phyloP scores from a whole-genome alignment of 2,113 vertebrate species.

The Rousettus leschenaultii region DNA sequence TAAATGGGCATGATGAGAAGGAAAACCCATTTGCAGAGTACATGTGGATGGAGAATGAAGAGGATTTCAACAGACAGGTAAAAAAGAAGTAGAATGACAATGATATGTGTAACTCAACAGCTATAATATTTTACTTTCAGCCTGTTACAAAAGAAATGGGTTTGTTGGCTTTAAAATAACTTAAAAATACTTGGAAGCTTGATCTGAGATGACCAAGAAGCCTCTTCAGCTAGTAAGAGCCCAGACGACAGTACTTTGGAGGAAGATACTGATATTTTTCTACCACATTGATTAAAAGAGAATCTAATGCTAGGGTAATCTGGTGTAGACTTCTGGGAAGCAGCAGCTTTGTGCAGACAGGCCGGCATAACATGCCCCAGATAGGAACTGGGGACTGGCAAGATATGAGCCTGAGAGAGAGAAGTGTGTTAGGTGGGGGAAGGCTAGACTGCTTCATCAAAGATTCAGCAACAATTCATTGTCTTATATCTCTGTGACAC shows the following conservation, averaged over 20 bases:
- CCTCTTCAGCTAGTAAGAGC: constrained; percentile 15
- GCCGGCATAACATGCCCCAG: background rate
- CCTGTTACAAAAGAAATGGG: background rate
- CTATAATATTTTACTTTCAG: background rate
- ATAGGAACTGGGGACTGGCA: background rate
- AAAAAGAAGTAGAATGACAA: background rate
- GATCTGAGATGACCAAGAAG: background rate
- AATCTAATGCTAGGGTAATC: background rate
- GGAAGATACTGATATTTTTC: background rate
- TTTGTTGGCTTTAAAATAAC: background rate
- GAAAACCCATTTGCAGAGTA: constrained; percentile 96
- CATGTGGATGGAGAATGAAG: constrained; percentile 99
- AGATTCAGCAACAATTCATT: background rate
- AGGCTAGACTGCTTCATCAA: background rate
- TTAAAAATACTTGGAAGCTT: background rate
- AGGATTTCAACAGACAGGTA: constrained; percentile 97
- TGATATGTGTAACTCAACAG: background rate
- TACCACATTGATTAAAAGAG: background rate
- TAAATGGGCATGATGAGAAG: constrained; percentile 90
- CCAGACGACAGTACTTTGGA: background rate
- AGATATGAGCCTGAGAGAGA: background rate
- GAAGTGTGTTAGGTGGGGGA: background rate
- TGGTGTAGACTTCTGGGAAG: background rate
- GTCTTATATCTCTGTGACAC: background rate
- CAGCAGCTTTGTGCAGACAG: background rate